Base-by-base conservation (phyloP, 2,797 vertebrate genomes). In the Pteronotus mesoamericanus region DNA sequence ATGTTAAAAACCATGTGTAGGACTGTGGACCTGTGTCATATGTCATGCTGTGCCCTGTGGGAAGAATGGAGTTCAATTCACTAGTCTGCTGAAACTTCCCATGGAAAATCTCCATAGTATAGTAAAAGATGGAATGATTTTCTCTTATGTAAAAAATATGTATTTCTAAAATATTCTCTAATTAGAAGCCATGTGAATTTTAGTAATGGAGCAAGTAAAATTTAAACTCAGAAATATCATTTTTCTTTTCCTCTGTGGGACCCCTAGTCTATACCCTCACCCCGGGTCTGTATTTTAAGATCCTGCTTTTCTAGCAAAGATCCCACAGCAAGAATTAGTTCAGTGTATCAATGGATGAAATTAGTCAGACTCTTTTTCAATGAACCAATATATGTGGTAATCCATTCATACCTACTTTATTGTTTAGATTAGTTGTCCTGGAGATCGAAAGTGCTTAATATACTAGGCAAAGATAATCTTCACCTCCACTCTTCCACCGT, bases 61-160 rank as follows among this genome's bases (percentile, higher is more conserved):
- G 37, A 77, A 4, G 32, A 44, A 39, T 34, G 39, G 46, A 34
- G 26, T 48, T 19, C 71, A 61, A 48, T 82, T 96, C 77, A 37
- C 6, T 46, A 18, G 11, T 82, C 12, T 64, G 3, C 24, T 71
- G 34, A 86, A 89, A 68, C 5, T 69, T 85, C 9, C 24, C 15
- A n/a, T 9, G 19, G 64, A 93, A 94, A 92, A 78, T 26, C 29
- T 78, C 72, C 6, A 80, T 69, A 22, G 11, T 55, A 37, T 79
- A 84, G 94, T 66, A n/a, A 94, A 97, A 92, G 19, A 71, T 37
- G 29, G n/a, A 91, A 75, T 9, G 75, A 11, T 51, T 88, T 53
- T 77, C 71, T 83, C 72, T 85, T 34, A 83, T 44, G 34, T 24
- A 37, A 94, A 88, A 92, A 42, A 29, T 34, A 37, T 34, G 4